Evolutionary conservation across 2,888 invertebrate species (phyloP), one percentile per base, ranked within the genome.

Genomic region (Ferrisia virgata): DNA sequence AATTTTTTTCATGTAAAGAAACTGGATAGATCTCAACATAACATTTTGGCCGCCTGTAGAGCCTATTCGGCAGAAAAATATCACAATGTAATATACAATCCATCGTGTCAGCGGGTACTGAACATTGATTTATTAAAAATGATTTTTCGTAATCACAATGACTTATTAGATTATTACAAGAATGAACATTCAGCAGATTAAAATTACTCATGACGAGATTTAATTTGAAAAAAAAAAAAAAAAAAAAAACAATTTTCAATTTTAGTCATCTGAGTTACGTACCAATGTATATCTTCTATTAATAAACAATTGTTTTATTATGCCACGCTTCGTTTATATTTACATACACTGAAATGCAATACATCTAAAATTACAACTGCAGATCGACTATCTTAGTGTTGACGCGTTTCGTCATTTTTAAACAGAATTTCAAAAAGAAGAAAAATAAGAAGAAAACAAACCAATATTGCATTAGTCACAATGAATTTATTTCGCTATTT

Each of bases 261-360:
- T 53, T 53, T 22, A 53, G 40, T 5, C 40, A 40, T 11, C 40
- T 40, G 18, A 58, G 4, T 18, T 18, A 58, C 25, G 8, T 13
- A 40, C 40, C 40, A 40, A 58, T 6, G 13, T 40, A 18, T 18
- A 31, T 69, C 15, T n/a, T 76, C 36, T 36, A 76, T 76, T 76
- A 76, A 76, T 76, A 76, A 76, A 76, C 72, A 31, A 76, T 76
- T 76, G 36, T 28, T 64, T 76, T 36, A 18, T 76, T 76, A 36
- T 76, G 36, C 36, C 72, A 69, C 69, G 69, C 72, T 76, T 76
- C 33, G 18, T 18, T 64, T n/a, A 76, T 18, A 36, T 36, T 36
- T 76, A 36, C 36, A 76, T 76, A 76, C 13, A 28, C 28, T 18
- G 36, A 76, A 36, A 69, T 31, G 69, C 69, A 36, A 76, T 33